phyloP scores from a whole-genome alignment of 1,140 invertebrate species.

The Prorops nasuta region DNA sequence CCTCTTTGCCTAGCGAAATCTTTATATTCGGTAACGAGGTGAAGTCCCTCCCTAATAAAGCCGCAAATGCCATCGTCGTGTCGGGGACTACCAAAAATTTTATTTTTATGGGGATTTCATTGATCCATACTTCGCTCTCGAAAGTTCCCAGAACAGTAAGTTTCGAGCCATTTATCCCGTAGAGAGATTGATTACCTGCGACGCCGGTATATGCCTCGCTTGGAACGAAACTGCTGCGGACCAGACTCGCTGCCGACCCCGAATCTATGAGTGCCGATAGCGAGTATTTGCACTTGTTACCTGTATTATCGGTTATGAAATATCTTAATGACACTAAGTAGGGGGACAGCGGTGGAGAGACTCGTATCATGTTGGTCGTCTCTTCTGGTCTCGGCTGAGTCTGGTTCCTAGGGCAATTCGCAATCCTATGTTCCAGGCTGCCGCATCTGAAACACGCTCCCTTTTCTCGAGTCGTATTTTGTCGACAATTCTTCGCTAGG shows the following conservation, averaged over 20 bases:
- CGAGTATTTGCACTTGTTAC: neutral
- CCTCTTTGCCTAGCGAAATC: neutral
- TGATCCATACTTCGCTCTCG: neutral
- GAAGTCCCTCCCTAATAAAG: constrained; percentile 1
- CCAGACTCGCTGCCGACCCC: neutral
- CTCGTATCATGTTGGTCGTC: neutral
- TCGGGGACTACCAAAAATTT: constrained; percentile 1
- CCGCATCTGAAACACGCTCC: neutral
- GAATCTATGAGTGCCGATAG: neutral
- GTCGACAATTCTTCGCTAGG: neutral
- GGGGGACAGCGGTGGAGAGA: neutral
- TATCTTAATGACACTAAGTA: neutral
- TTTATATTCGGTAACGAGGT: neutral
- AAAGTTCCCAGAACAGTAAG: constrained; percentile 1
- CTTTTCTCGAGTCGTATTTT: neutral
- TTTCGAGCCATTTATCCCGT: neutral
- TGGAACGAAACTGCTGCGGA: neutral
- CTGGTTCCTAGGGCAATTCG: neutral
- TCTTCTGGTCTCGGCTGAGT: neutral
- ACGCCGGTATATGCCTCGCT: too few relatives aligned
- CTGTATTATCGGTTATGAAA: neutral
- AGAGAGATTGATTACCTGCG: neutral
- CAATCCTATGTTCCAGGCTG: neutral
- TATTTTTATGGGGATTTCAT: neutral
- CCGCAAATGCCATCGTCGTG: neutral